Conservation (phyloP, 2,113 vertebrate species). For the Capreolus pygargus region DNA sequence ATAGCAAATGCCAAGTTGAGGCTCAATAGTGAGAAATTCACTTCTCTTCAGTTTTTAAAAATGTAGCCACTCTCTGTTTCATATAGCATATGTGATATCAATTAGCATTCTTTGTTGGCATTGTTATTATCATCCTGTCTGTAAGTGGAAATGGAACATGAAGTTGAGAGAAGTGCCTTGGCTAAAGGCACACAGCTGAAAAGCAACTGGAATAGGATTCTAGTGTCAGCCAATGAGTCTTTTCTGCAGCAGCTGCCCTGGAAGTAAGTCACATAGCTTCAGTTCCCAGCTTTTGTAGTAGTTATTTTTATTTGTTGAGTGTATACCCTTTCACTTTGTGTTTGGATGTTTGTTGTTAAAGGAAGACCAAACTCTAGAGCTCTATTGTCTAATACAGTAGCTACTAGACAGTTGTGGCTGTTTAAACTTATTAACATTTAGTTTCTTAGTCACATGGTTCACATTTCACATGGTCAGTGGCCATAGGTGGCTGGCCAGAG, state of each 20-base stretch:
- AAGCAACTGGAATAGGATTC: neutral
- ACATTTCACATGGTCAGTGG: neutral
- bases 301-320: neutral
- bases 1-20: neutral
- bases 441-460: neutral
- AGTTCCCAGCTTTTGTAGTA: neutral
- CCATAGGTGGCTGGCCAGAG: neutral
- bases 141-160: neutral
- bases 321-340: neutral
- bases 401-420: neutral
- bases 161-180: neutral
- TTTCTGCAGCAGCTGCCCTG: neutral
- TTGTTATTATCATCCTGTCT: neutral
- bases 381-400: neutral
- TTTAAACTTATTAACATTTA: neutral
- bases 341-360: neutral
- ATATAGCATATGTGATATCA: neutral
- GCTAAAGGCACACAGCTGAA: neutral
- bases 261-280: neutral
- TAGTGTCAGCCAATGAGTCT: neutral
- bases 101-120: neutral
- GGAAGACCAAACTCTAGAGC: neutral
- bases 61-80: neutral
- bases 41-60: neutral
- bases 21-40: neutral